Percentiles rank a stretch among this genome's conserved stretches.
phyloP scores from a whole-genome alignment of 2,113 vertebrate genomes.

The Dinomys branickii region DNA sequence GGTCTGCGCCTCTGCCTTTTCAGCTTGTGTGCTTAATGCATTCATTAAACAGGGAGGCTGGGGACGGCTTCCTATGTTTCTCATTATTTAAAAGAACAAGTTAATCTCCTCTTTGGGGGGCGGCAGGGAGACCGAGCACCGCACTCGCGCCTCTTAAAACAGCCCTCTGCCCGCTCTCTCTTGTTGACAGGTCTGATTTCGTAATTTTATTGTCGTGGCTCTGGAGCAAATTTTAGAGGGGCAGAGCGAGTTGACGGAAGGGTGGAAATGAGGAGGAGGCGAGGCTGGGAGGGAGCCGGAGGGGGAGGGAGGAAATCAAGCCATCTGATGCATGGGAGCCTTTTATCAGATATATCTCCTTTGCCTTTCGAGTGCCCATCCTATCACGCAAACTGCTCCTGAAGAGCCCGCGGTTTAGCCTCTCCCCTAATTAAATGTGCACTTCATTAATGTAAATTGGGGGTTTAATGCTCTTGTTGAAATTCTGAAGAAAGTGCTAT shows the following conservation, averaged over 20 bases:
- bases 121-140: conserved; percentile 47
- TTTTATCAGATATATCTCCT: conserved; percentile 87
- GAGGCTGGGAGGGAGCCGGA: neutral
- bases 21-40: conserved; percentile 63
- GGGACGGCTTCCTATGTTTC: conserved; percentile 70
- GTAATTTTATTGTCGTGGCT: conserved; percentile 45
- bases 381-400: conserved; percentile 89
- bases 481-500: conserved; percentile 99
- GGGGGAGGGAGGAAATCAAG: conserved; percentile 41
- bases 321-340: conserved; percentile 68
- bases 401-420: conserved; percentile 92
- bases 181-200: conserved; percentile 49
- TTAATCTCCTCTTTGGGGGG: conserved; percentile 74
- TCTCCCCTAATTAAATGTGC: conserved; percentile 99
- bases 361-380: conserved; percentile 86
- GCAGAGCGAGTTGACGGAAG: neutral
- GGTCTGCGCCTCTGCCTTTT: neutral
- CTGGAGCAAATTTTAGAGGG: conserved; percentile 58
- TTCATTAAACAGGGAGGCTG: conserved; percentile 70
- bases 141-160: neutral
- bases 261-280: conserved; percentile 1
- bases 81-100: conserved; percentile 82
- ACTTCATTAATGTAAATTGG: conserved; percentile 99
- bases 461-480: conserved; percentile 99
- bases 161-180: neutral